phyloP scores from a whole-genome alignment of 2,113 vertebrate species.

The Triplophysa dalaica region DNA sequence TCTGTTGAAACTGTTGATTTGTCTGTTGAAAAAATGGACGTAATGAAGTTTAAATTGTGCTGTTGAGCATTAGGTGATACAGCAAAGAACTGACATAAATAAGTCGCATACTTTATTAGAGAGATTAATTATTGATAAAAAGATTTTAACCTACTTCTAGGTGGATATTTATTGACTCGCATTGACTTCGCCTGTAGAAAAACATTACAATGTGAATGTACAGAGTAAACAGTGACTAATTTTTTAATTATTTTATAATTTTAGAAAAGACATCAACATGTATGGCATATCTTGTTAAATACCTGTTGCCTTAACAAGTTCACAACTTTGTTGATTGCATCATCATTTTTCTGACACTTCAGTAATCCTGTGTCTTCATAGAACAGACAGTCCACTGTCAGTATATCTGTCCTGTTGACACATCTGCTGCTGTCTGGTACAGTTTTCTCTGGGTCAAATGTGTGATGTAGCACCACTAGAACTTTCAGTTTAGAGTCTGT shows the following conservation, averaged over 20 bases:
- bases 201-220: no score
- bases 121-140: no score
- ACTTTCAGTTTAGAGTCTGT: neutral
- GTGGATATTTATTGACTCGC: neutral
- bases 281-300: no score
- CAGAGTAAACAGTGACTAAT: no score
- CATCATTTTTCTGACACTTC: constrained; percentile 11
- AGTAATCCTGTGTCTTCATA: constrained; percentile 19
- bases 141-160: neutral
- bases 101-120: no score
- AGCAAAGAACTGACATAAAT: no score
- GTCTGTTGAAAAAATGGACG: no score
- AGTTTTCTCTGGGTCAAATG: constrained; percentile 7
- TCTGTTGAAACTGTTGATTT: no score
- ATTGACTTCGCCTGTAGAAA: neutral
- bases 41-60: no score
- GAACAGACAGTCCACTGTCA: constrained; percentile 21
- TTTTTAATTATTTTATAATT: no score
- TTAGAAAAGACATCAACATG: no score
- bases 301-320: neutral
- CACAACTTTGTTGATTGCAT: neutral
- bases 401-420: neutral
- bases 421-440: neutral
- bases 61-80: neutral
- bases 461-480: constrained; percentile 34